Evolutionary conservation across 1,140 invertebrate genomes (phyloP).

Genomic region (Monomorium pharaonis): DNA sequence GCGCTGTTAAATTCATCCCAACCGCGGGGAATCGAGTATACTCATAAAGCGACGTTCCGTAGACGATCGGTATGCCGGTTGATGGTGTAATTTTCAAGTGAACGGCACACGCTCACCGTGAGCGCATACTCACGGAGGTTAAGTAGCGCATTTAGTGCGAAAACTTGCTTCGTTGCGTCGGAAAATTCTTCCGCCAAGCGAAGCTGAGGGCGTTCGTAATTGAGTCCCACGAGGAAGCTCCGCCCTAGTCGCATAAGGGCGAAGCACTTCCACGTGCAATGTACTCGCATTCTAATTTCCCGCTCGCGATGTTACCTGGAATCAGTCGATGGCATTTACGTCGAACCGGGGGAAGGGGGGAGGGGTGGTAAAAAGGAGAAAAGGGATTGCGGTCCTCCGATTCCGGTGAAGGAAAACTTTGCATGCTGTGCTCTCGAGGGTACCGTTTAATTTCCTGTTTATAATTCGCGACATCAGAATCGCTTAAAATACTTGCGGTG

Average conservation of each 20-base stretch:
- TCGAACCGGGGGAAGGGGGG: neutral
- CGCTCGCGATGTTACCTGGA: conserved; percentile 20
- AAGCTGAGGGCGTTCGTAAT: conserved; percentile 35
- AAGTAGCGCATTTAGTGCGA: conserved; percentile 32
- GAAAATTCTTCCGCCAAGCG: conserved; percentile 39
- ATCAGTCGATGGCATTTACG: conserved; percentile 43
- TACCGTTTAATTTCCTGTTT: conserved; percentile 48
- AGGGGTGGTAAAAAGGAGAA: neutral
- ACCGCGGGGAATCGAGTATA: neutral
- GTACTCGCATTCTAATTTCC: conserved; percentile 49
- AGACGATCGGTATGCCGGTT: conserved; percentile 16
- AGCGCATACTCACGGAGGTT: conserved; percentile 14
- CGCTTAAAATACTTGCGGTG: conserved; percentile 31
- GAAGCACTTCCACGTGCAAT: conserved; percentile 43
- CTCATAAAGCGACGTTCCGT: neutral
- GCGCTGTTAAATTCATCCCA: neutral
- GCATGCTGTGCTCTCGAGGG: neutral
- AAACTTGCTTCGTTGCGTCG: conserved; percentile 28
- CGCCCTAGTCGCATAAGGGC: conserved; percentile 5
- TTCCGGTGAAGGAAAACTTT: conserved; percentile 15
- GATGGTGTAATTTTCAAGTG: conserved; percentile 20
- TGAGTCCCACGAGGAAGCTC: conserved; percentile 39
- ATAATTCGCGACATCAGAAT: conserved; percentile 53
- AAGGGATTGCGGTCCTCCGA: neutral
- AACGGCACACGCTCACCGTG: neutral